phyloP scores from a whole-genome alignment of 2,797 vertebrate species.

The Rousettus madagascariensis region DNA sequence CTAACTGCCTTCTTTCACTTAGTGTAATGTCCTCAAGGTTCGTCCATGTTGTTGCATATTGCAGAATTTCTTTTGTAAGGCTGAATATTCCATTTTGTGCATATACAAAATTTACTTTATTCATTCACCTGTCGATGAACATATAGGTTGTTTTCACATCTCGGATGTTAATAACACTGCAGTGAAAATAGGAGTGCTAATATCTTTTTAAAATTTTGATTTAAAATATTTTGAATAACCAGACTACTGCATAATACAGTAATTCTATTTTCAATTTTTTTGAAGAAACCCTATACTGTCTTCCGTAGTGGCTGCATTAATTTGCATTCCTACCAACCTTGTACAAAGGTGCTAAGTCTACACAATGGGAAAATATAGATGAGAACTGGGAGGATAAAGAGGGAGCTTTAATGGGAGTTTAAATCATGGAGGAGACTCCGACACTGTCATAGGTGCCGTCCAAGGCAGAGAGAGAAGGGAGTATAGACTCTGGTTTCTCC shows the following conservation, averaged over 20 bases:
- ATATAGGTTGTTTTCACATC: background rate
- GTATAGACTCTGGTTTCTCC: background rate
- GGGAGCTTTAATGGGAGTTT: background rate
- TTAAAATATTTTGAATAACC: background rate
- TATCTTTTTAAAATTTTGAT: background rate
- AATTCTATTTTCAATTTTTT: background rate
- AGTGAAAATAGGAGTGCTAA: background rate
- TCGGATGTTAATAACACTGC: background rate
- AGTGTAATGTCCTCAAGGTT: background rate
- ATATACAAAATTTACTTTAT: background rate
- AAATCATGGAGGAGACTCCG: background rate
- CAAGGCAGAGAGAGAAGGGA: background rate
- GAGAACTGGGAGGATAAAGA: background rate
- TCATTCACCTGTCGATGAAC: background rate
- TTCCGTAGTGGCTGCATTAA: background rate
- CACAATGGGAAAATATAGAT: background rate
- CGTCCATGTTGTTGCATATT: background rate
- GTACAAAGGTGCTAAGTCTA: background rate
- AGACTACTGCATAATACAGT: background rate
- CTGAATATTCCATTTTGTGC: background rate
- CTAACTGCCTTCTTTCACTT: background rate
- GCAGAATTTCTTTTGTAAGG: background rate
- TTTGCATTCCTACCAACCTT: background rate
- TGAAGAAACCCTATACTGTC: background rate
- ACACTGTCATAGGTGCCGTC: background rate